Evolutionary conservation across 2,113 vertebrate genomes (phyloP), one percentile per base, ranked within the genome.

Genomic region (Oryzias melastigma): DNA sequence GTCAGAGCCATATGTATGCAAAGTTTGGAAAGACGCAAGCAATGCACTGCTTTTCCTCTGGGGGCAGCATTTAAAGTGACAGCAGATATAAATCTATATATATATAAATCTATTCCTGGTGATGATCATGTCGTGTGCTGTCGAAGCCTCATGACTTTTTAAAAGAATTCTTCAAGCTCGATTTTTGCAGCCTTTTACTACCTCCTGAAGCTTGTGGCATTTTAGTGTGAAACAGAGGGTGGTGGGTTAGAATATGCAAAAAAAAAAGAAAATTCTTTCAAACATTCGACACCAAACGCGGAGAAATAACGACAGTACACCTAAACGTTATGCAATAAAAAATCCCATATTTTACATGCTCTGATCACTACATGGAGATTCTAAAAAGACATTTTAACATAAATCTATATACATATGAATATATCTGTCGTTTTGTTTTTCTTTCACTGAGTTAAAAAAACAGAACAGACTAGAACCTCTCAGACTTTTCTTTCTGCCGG

Each of bases 401-500:
- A 79, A 78, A 68, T 68, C 25, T 85, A 78, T 35, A 35, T 35
- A 85, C 85, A 70, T 81, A 72, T 84, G 83, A 84, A 80, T 88
- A 84, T 88, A 85, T 90, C 80, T 47, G 83, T 75, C 76, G 82
- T 80, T 83, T 71, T 70, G 65, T 71, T 52, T 78, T 65, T 58
- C 58, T 71, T 57, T 42, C 48, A 62, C 47, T 48, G 4, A 45
- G 48, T 16, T 55, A 19, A 80, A 68, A n/a, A 84, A 50, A 43
- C 68, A 78, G 65, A 70, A 62, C 52, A 77, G 75, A 75, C 85
- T 65, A 68, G 62, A 81, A 82, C 63, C 64, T 72, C 68, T 87
- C 76, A 87, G 82, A 65, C 68, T 77, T 75, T 87, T 81, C 75
- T 84, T 72, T 93, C 90, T 94, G 92, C 94, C 91, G 93, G 93